phyloP scores from a whole-genome alignment of 2,113 vertebrate species.

The Nansenia antarctica region DNA sequence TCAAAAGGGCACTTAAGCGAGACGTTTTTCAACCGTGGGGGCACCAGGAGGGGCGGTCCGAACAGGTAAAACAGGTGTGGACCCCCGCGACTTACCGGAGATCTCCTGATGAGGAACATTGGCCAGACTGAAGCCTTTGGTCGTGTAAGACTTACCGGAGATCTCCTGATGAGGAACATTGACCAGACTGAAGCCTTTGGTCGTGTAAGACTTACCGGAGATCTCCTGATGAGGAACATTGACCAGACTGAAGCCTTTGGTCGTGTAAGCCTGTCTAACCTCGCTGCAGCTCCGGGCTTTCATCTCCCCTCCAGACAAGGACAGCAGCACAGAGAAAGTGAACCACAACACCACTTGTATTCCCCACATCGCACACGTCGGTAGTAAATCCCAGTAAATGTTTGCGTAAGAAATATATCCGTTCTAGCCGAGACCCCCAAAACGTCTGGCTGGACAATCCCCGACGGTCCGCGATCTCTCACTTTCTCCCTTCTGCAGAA shows the following conservation, averaged over 20 bases:
- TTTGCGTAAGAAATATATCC: slow-evolving; percentile 39
- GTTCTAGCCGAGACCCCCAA: slow-evolving; percentile 37
- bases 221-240: no score
- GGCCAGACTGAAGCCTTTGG: no score
- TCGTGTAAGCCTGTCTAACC: slow-evolving; percentile 90
- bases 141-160: no score
- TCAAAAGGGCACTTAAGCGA: no score
- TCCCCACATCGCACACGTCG: slow-evolving; percentile 73
- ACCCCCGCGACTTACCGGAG: slow-evolving; percentile 42
- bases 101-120: no score
- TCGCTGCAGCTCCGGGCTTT: slow-evolving; percentile 90
- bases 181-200: slow-evolving; percentile 89
- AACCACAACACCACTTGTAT: slow-evolving; percentile 69
- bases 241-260: no score
- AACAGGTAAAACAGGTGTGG: no score
- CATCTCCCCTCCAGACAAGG: slow-evolving; percentile 76
- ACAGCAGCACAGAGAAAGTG: slow-evolving; percentile 71
- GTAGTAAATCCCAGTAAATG: slow-evolving; percentile 56
- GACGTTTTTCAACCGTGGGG: no score
- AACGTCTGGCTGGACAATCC: slow-evolving; percentile 29
- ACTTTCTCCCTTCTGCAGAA: slow-evolving; percentile 27
- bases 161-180: slow-evolving; percentile 91
- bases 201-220: no score
- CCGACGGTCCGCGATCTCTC: slow-evolving; percentile 22
- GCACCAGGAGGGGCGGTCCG: no score